Base-by-base conservation (phyloP, 2,113 vertebrate genomes). In the Sinocyclocheilus anophthalmus region DNA sequence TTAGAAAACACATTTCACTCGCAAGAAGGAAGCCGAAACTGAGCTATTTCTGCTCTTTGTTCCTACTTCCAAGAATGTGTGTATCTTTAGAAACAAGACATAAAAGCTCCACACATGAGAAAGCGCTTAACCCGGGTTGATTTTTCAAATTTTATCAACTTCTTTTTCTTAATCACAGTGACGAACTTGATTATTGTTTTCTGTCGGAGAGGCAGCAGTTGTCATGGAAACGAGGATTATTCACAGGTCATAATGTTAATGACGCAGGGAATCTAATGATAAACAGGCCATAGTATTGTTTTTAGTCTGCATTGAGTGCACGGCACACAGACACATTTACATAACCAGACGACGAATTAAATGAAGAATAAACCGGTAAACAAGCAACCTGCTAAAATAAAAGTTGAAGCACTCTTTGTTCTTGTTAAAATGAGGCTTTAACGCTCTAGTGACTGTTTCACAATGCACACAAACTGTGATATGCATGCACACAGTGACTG, bases 241-340 rank as follows among this genome's bases (percentile, higher is more conserved):
- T 81, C 85, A 80, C 75, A 81, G 87, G 89, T 90, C 79, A 53
- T 75, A 70, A 85, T 85, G 89, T 90, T 88, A 84, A 86, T 76
- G 69, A 76, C 20, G 33, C 76, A 83, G 77, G 26, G 76, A 85
- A 67, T 84, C 42, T 77, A 88, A 88, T 88, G 85, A 87, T 84
- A 76, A 85, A 75, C 87, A 79, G 78, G 81, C 73, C 73, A 86
- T 76, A n/a, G 63, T 59, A 69, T 76, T 76, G 61, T 63, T 84
- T 65, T 78, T 39, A 55, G 55, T 45, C 48, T 9, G 67, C 81
- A 45, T 76, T 86, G 24, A 73, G 42, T 78, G 30, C 83, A 33
- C 6, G 14, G 63, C 80, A 48, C 61, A 73, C 37, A 55, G 61
- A 76, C 4, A 14, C 50, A 5, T 57, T 81, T 81, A 79, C 33